A percentile compares a stretch with the other conserved stretches of the same genome.
phyloP scores from a whole-genome alignment of 2,113 vertebrate species.

The Stercorarius parasiticus region DNA sequence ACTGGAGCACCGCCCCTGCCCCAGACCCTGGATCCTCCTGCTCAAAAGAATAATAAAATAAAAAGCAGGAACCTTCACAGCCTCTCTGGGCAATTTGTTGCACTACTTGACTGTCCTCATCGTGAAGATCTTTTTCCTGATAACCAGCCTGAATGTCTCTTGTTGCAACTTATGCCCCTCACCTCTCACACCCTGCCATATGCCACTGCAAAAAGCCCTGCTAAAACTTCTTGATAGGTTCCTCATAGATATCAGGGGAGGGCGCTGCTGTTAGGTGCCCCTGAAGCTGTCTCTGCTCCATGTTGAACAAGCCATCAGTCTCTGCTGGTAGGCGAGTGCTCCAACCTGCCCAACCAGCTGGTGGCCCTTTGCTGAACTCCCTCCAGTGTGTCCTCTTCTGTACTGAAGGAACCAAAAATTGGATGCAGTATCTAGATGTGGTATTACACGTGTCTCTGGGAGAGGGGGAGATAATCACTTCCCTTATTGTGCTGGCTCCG shows the following conservation, averaged over 20 bases:
- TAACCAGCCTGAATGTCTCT: neutral
- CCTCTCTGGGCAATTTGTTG: neutral
- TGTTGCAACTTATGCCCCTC: neutral
- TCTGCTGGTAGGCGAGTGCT: neutral
- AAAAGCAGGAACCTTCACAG: neutral
- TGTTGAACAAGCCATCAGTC: neutral
- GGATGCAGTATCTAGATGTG: neutral
- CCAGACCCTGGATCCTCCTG: neutral
- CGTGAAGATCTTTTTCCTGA: neutral
- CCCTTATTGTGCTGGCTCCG: neutral
- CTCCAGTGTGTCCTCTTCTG: neutral
- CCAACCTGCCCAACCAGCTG: neutral
- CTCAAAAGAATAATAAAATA: neutral
- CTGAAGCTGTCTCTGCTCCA: neutral
- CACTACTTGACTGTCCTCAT: neutral
- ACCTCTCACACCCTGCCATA: neutral
- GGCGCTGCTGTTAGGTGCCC: neutral
- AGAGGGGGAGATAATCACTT: neutral
- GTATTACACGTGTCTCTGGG: rapidly evolving
- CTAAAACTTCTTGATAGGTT: neutral
- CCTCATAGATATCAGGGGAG: neutral
- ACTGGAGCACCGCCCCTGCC: neutral
- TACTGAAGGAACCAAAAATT: neutral
- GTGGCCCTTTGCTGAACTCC: neutral
- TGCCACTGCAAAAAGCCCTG: neutral